A percentile compares a stretch with the other conserved stretches of the same genome.
Conservation (phyloP, 2,797 vertebrate genomes). For the Amphiprion clarkii region DNA sequence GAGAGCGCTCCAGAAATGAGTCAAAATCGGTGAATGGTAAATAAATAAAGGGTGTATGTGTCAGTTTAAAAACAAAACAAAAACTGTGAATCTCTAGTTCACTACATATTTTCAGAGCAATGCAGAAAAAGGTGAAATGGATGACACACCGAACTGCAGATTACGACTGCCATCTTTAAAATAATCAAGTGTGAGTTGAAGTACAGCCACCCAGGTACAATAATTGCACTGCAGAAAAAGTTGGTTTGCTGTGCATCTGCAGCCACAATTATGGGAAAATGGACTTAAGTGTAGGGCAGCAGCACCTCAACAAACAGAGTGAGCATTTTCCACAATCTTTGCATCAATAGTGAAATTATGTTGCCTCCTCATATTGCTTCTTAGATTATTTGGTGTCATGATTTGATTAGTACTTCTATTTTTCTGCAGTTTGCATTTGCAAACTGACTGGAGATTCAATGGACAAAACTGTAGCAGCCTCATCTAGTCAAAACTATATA, state of each 20-base stretch:
- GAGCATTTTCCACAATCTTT: neutral
- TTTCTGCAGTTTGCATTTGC: neutral
- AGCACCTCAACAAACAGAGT: no score
- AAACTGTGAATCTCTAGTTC: neutral
- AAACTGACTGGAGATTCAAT: neutral
- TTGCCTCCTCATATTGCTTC: neutral
- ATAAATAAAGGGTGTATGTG: neutral
- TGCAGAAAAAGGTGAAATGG: neutral
- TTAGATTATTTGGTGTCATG: neutral
- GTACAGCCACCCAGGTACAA: neutral
- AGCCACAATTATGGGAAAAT: neutral
- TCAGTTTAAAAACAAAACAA: slow-evolving; percentile 3
- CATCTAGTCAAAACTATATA: neutral
- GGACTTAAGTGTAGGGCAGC: neutral
- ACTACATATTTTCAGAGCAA: slow-evolving; percentile 10
- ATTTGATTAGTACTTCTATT: neutral
- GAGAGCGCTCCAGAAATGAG: neutral
- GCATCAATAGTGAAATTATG: neutral
- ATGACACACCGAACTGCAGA: neutral
- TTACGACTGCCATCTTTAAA: neutral
- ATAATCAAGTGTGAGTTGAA: neutral
- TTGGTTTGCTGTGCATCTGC: neutral
- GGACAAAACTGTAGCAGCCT: neutral
- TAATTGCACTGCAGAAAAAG: neutral
- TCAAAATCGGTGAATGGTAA: slow-evolving; percentile 18